These are phyloP conservation scores for Stenopsyche tienmushanensis DNA, from an alignment of 1,140 invertebrate genomes.

Conservation along the genomic window DNA sequence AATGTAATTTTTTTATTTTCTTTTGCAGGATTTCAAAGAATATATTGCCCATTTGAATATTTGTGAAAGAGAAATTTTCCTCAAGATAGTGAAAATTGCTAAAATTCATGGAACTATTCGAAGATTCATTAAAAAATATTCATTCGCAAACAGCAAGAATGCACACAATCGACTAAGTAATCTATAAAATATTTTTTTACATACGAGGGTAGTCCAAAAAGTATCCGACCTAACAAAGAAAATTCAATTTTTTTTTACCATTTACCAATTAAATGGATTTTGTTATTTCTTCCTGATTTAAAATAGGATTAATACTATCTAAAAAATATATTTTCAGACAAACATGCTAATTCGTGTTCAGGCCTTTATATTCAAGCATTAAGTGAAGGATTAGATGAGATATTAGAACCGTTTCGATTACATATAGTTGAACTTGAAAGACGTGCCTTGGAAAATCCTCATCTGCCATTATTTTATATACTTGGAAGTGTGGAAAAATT, in stretches of 20 bases:
- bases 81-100: slow-evolving; percentile 31
- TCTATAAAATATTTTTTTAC: no score
- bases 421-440: slow-evolving; percentile 50
- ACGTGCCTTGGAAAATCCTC: slow-evolving; percentile 48
- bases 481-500: slow-evolving; percentile 53
- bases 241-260: no score
- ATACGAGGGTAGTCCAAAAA: no score
- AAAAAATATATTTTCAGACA: slow-evolving; percentile 7
- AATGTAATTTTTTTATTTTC: neutral
- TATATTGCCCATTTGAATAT: slow-evolving; percentile 13
- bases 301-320: slow-evolving; percentile 1
- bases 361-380: slow-evolving; percentile 54
- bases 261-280: no score
- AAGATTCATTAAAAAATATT: slow-evolving; percentile 35
- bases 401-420: slow-evolving; percentile 50
- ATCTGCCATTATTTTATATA: slow-evolving; percentile 50
- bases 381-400: slow-evolving; percentile 53
- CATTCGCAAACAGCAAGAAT: slow-evolving; percentile 24
- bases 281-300: no score
- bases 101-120: slow-evolving; percentile 32
- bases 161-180: slow-evolving; percentile 8
- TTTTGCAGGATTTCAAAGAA: slow-evolving; percentile 35
- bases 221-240: no score
- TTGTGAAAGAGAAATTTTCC: slow-evolving; percentile 30
- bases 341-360: slow-evolving; percentile 25